These are phyloP conservation scores for Zeugodacus cucurbitae DNA, from an alignment of 1,140 invertebrate genomes.

Conservation along the genomic window DNA sequence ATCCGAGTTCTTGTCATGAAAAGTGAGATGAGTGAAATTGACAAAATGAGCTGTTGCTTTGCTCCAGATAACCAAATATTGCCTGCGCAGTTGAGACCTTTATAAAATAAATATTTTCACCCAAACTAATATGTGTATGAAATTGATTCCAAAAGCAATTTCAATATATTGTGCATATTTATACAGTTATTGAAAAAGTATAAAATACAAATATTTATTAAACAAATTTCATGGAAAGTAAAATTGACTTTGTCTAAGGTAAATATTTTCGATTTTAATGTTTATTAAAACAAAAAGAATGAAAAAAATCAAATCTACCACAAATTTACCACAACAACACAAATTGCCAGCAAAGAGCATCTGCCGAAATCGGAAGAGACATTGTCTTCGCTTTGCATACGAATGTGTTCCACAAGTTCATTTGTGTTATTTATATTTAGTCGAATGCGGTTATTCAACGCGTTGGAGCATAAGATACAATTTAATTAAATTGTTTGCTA, in stretches of 20 bases:
- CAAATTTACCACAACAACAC: not conserved
- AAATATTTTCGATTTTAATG: too few relatives aligned
- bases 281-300: too few relatives aligned
- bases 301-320: too few relatives aligned
- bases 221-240: too few relatives aligned
- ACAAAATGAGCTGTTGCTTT: not conserved
- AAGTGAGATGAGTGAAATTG: not conserved
- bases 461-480: not conserved
- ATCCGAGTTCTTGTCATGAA: not conserved
- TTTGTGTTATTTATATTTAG: not conserved
- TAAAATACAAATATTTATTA: too few relatives aligned
- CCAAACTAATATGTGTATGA: too few relatives aligned
- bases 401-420: too few relatives aligned
- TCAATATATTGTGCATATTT: too few relatives aligned
- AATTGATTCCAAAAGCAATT: too few relatives aligned
- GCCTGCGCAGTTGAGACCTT: not conserved
- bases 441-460: not conserved
- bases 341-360: not conserved
- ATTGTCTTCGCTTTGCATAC: not conserved
- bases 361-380: not conserved
- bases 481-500: slow-evolving; percentile 1
- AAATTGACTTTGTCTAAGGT: too few relatives aligned
- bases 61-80: not conserved
- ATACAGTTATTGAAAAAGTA: too few relatives aligned
- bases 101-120: too few relatives aligned